phyloP scores from a whole-genome alignment of 2,113 vertebrate species.

The Callipepla squamata region DNA sequence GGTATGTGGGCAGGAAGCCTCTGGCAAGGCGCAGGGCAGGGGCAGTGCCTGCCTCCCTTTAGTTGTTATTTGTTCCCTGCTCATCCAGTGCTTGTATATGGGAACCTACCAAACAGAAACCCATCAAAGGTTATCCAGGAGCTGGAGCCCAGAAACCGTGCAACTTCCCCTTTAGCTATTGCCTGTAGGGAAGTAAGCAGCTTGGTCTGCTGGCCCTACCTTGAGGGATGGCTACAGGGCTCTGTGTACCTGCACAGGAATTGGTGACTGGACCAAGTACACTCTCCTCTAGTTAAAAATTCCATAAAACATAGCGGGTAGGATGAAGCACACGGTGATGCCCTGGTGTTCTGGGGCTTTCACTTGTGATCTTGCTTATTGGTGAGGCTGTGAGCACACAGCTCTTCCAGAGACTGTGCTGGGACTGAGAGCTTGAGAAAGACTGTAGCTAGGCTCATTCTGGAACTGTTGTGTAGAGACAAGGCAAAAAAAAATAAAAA shows the following conservation, averaged over 20 bases:
- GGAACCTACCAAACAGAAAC: not conserved
- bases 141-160: no score
- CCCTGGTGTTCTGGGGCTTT: not conserved
- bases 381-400: accelerated
- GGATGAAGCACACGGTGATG: accelerated
- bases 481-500: no score
- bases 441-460: not conserved
- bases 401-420: not conserved
- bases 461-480: accelerated
- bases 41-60: not conserved
- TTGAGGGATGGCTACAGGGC: not conserved
- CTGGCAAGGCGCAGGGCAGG: accelerated
- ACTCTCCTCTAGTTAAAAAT: not conserved
- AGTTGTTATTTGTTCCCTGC: not conserved
- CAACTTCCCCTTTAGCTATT: not conserved
- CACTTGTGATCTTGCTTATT: not conserved
- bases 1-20: not conserved
- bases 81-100: not conserved
- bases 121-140: not conserved
- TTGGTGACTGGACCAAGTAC: not conserved
- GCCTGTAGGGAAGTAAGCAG: accelerated
- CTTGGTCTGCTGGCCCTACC: accelerated
- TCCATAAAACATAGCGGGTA: not conserved
- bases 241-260: accelerated
- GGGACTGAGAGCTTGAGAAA: not conserved